phyloP scores from a whole-genome alignment of 2,113 vertebrate species.

The Sceloporus tristichus region DNA sequence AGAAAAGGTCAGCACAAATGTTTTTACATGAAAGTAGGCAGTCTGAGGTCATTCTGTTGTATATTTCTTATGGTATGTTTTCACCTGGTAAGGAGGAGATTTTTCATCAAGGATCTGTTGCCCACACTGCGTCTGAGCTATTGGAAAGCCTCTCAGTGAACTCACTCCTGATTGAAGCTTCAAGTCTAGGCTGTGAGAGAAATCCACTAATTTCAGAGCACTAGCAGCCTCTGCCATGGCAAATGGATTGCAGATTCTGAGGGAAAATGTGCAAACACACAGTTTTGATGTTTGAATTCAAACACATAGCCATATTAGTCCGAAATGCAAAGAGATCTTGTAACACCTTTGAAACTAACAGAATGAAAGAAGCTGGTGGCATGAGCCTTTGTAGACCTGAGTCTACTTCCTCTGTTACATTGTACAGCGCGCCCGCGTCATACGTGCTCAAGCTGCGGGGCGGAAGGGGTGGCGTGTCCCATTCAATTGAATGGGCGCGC shows the following conservation, averaged over 20 bases:
- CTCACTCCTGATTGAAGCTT: constrained; percentile 69
- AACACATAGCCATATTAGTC: no score
- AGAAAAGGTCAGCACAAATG: not conserved
- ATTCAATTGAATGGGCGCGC: no score
- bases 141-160: constrained; percentile 74
- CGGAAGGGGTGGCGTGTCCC: no score
- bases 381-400: no score
- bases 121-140: constrained; percentile 76
- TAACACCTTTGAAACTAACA: no score
- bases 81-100: constrained; percentile 84
- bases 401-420: no score
- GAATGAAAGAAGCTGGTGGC: no score
- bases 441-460: no score
- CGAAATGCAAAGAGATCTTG: no score
- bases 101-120: constrained; percentile 79
- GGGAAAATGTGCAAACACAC: constrained; percentile 47
- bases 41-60: constrained; percentile 26
- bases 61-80: constrained; percentile 31
- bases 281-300: not conserved
- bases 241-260: constrained; percentile 75
- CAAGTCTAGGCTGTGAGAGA: constrained; percentile 86
- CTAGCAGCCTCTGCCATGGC: constrained; percentile 57
- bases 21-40: not conserved
- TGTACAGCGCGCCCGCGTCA: no score
- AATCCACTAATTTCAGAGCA: constrained; percentile 83